Evolutionary conservation across 2,888 invertebrate species (phyloP), one percentile per base, ranked within the genome.

Genomic region (Drosophila nr. perissopoda): DNA sequence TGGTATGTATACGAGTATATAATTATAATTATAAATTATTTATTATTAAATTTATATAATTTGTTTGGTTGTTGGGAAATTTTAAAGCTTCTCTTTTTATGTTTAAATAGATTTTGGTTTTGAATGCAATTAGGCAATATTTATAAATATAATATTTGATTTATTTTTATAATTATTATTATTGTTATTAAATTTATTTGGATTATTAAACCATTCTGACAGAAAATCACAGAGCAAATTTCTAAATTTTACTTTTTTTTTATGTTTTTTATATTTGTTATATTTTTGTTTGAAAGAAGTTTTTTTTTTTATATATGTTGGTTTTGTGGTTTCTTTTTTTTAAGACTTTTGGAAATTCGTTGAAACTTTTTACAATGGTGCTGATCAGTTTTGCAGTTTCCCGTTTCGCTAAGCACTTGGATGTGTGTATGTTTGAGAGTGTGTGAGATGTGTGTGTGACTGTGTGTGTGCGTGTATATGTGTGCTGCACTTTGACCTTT

Each of bases 141-240:
- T 76, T 85, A 76, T 84, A 76, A 79, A 73, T 82, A 82, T 73
- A 72, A 68, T 66, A 56, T 63, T 52, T 74, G 16, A 42, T 45
- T 29, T 61, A 25, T 61, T 71, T 36, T 66, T 73, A 45, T 60
- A 73, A 62, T 38, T 59, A 40, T 70, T 77, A 56, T 64, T 76
- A 59, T 61, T 78, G 71, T 69, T 67, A 59, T 76, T 71, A 80
- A 67, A 59, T 71, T 66, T 51, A 70, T 73, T 69, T 73, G 80
- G 78, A 85, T 78, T 84, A 82, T 67, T 89, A 89, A 87, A 87
- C 87, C 90, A 80, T 87, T 89, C 90, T 72, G 87, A 87, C 86
- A 89, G 88, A 87, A 89, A 90, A 90, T 90, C 90, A 90, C 90
- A 90, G 90, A 90, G 91, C 86, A 86, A 91, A 91, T 90, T 85